These are phyloP conservation scores for Catharus bicknelli DNA, from an alignment of 2,113 vertebrate species.

Conservation along the genomic window DNA sequence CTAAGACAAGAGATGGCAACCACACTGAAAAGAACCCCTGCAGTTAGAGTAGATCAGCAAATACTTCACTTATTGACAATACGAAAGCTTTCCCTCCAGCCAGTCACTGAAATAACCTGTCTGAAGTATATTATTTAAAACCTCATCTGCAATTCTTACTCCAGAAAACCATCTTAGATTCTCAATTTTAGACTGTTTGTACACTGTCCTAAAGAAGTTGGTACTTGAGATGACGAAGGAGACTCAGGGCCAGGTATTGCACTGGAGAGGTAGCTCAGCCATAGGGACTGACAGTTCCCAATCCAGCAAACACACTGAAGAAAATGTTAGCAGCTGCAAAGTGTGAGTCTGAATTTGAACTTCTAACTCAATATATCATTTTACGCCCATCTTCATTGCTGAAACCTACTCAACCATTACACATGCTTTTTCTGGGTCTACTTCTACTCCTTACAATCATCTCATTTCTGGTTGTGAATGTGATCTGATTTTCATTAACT, in stretches of 20 bases:
- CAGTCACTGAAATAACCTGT: background rate
- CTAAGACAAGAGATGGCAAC: background rate
- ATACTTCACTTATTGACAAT: background rate
- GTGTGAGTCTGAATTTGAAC: background rate
- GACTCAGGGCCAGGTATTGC: background rate
- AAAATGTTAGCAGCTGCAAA: background rate
- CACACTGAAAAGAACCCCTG: background rate
- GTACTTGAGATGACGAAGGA: accelerated
- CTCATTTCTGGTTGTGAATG: background rate
- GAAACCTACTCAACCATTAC: background rate
- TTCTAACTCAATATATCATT: background rate
- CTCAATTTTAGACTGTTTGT: background rate
- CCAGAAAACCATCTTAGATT: background rate
- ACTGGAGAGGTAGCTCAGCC: background rate
- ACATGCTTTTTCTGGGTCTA: background rate
- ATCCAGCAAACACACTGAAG: background rate
- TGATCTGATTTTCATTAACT: background rate
- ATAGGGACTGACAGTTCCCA: background rate
- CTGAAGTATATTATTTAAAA: background rate
- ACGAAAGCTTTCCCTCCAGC: background rate
- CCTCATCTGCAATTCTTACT: background rate
- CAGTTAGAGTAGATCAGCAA: background rate
- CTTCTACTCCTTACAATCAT: background rate
- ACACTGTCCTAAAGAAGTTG: background rate
- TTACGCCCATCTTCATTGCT: background rate